Evolutionary conservation across 2,888 invertebrate genomes (phyloP).

Genomic region (Pandemis heparana): DNA sequence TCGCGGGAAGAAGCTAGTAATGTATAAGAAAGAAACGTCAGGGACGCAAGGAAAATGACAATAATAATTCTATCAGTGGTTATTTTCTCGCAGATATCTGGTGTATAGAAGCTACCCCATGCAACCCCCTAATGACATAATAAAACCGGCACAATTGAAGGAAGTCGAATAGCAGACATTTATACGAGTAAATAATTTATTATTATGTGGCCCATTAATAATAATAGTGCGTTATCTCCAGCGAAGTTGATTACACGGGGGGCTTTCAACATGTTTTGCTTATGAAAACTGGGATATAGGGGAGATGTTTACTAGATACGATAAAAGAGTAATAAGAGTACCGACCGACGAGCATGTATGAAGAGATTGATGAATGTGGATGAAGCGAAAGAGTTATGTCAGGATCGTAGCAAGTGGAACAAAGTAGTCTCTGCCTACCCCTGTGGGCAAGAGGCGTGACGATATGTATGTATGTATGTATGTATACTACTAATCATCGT

Average conservation of each 20-base stretch:
- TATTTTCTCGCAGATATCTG: too few species aligned
- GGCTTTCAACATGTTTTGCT: slow-evolving; percentile 12
- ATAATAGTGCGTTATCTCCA: slow-evolving; percentile 23
- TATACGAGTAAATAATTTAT: slow-evolving; percentile 15
- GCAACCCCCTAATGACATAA: background rate
- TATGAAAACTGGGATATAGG: background rate
- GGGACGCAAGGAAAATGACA: too few species aligned
- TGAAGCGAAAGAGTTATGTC: background rate
- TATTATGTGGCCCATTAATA: slow-evolving; percentile 24
- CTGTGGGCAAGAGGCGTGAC: too few species aligned
- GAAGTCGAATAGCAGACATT: slow-evolving; percentile 20
- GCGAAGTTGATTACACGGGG: slow-evolving; percentile 16
- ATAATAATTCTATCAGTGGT: too few species aligned
- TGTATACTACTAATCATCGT: too few species aligned
- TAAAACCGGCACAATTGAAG: slow-evolving; percentile 18
- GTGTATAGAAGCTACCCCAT: background rate
- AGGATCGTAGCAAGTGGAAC: too few species aligned
- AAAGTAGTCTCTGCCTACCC: too few species aligned
- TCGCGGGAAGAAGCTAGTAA: too few species aligned
- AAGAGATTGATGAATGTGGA: background rate
- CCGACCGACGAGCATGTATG: too few species aligned
- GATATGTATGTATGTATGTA: too few species aligned
- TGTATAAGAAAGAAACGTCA: too few species aligned
- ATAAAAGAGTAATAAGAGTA: too few species aligned
- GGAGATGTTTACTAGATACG: background rate